Evolutionary conservation across 1,140 invertebrate species (phyloP).

Genomic region (Phortica variegata): DNA sequence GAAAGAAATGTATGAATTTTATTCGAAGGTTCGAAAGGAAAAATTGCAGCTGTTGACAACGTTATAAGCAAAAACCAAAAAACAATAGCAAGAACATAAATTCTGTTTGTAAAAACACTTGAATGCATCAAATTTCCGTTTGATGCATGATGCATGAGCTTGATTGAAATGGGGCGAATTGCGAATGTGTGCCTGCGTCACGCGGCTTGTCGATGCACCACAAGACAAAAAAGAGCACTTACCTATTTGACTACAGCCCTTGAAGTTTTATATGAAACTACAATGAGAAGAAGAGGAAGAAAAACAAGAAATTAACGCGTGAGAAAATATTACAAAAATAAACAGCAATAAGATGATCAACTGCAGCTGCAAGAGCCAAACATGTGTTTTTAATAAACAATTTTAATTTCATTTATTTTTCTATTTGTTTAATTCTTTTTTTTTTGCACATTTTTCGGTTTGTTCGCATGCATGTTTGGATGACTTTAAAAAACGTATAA

Average conservation of each 20-base stretch:
- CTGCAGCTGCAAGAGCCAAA: conserved; percentile 13
- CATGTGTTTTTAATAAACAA: conserved; percentile 46
- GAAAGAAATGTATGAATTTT: too few species aligned
- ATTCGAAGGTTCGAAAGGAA: too few species aligned
- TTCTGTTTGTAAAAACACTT: too few species aligned
- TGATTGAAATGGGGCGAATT: conserved; percentile 7
- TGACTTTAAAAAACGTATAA: conserved; percentile 29
- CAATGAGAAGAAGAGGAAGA: not conserved
- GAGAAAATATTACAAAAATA: conserved; percentile 30
- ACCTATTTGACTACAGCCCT: conserved; percentile 33
- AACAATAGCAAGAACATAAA: not conserved
- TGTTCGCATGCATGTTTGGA: conserved; percentile 43
- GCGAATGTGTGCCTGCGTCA: conserved; percentile 37
- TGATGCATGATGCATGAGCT: conserved; percentile 4
- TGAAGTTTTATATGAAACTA: conserved; percentile 39
- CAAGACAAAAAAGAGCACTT: conserved; percentile 41
- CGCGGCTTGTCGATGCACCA: too few species aligned
- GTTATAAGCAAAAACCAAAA: conserved; percentile 20
- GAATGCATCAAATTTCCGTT: too few species aligned
- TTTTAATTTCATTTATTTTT: conserved; percentile 27
- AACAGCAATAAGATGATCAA: conserved; percentile 20
- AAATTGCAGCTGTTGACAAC: too few species aligned
- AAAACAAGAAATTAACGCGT: not conserved
- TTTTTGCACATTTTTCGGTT: too few species aligned
- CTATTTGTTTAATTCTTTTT: too few species aligned